Evolutionary conservation across 2,113 vertebrate genomes (phyloP).

Genomic region (Ibidorhyncha struthersii): DNA sequence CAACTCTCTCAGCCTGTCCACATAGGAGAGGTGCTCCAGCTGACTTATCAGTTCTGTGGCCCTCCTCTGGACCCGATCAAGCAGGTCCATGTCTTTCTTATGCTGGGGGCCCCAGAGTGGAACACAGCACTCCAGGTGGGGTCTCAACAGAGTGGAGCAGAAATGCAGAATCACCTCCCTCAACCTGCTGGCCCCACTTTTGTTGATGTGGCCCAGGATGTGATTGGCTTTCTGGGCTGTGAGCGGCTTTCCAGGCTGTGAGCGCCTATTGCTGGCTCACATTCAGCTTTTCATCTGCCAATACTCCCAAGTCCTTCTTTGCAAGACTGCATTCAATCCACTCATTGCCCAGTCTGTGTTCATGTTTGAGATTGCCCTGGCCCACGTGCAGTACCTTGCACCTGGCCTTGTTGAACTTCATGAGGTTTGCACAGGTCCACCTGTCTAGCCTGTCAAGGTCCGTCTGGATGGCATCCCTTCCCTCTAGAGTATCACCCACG

Average conservation of each 20-base stretch:
- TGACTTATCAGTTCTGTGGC: background rate
- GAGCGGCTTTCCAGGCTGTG: background rate
- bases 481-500: background rate
- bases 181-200: too few relatives aligned
- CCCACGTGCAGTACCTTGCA: background rate
- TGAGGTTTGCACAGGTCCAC: rapidly evolving
- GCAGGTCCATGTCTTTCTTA: background rate
- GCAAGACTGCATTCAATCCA: background rate
- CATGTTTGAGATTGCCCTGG: background rate
- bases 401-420: background rate
- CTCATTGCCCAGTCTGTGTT: too few relatives aligned
- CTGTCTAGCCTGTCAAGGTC: background rate
- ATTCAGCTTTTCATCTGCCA: too few relatives aligned
- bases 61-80: background rate
- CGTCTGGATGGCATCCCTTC: background rate
- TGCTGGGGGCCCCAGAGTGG: too few relatives aligned
- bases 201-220: too few relatives aligned
- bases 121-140: too few relatives aligned
- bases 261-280: too few relatives aligned
- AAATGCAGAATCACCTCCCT: too few relatives aligned
- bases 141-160: too few relatives aligned
- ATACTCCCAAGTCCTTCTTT: background rate
- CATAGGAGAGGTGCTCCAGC: background rate
- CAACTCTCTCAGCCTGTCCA: background rate
- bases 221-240: background rate